Evolutionary conservation across 2,888 invertebrate genomes (phyloP), one percentile per base, ranked within the genome.

Genomic region (Polietes domitor): DNA sequence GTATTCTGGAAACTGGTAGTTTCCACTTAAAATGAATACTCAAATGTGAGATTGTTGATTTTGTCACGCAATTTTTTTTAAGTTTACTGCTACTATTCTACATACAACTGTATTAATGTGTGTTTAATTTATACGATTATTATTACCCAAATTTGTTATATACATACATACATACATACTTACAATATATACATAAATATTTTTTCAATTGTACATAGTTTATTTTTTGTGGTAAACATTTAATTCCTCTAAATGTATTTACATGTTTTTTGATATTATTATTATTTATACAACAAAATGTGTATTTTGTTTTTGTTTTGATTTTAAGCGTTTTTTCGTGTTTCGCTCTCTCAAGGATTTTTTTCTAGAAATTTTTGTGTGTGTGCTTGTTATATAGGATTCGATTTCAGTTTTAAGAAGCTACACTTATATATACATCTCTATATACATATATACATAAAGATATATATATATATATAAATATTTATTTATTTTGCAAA

Each of bases 121-220:
- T 32, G 47, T 63, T 63, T 41, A 43, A 3, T 68, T 68, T 68
- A 4, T 47, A 47, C n/a, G 47, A 47, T 47, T 47, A 47, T 47
- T 47, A 47, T 47, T 47, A 47, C n/a, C 47, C 7, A 68, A 68
- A 68, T 68, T 68, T 68, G 68, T 68, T 68, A 68, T 41, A 68
- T 68, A 68, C 41, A 24, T 68, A 68, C 37, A 26, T 68, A 68
- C 19, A 32, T 65, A 63, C n/a, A 32, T 3, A 63, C 61, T 2
- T 53, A 50, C 28, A 41, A 28, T 65, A 41, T 37, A 61, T 61
- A 26, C 24, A 65, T 65, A 65, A 41, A 21, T 41, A 65, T 78
- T 80, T 78, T 81, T 73, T 81, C 72, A 61, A 78, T 76, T 84
- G 84, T 84, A 84, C 19, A 84, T 84, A 84, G 84, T 79, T 78